Base-by-base conservation (phyloP, 2,113 vertebrate genomes). In the Elgaria multicarinata region DNA sequence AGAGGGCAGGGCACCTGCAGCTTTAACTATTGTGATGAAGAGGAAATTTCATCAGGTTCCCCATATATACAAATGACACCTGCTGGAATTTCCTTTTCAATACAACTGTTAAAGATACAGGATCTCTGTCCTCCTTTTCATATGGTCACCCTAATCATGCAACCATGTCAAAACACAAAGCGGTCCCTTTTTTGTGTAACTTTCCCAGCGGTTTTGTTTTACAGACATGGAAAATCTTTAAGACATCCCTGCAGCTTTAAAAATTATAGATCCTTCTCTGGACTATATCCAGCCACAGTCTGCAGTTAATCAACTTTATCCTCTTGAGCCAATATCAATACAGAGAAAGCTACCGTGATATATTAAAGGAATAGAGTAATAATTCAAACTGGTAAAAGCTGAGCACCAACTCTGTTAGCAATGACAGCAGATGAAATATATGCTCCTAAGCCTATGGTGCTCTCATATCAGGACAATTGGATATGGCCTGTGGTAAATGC, bases 271-370 rank as follows among this genome's bases (percentile, higher is more conserved):
- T 87, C 44, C 3, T 33, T 31, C 36, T 67, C 78, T 87, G 78
- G 89, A 66, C 14, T 50, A 72, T 44, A 53, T 55, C 55, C 78
- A 87, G 71, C 16, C 75, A 75, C 77, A 42, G n/a, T 44, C 36
- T 90, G 50, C 28, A 80, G 87, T 76, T 89, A 76, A 89, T 89
- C 42, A 89, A 83, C 26, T 75, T 67, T 8, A 55, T 67, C 58
- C 75, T 84, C 82, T 50, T 53, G 31, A 89, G 88, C 58, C 72
- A 89, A 84, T 67, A 69, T 77, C 81, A 77, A 84, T 84, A 84
- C 6, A 28, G 36, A 46, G 31, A 3, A 87, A 42, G 36, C 10
- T 69, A 46, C 62, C 22, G 24, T 53, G 36, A 83, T 28, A 36
- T 42, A 71, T 76, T 85, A 75, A 77, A 76, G 42, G 44, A 26